Evolutionary conservation across 2,797 vertebrate genomes (phyloP).

Genomic region (Molossus molossus): DNA sequence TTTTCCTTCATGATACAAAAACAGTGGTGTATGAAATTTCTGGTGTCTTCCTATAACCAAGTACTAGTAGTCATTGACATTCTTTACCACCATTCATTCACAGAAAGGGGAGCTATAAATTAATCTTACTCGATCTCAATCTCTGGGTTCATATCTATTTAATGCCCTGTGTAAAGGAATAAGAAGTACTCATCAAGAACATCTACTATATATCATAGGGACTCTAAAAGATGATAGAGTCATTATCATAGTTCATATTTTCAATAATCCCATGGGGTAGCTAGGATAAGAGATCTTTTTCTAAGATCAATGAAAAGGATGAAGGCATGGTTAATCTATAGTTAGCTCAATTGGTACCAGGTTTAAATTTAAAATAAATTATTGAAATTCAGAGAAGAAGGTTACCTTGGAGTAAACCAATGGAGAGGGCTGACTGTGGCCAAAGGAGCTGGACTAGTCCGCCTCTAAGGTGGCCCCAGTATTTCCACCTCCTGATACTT

Average conservation of each 20-base stretch:
- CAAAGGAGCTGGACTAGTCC: background rate
- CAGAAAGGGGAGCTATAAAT: no score
- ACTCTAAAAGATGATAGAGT: background rate
- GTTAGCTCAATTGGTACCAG: background rate
- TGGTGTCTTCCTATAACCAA: background rate
- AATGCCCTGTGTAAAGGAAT: no score
- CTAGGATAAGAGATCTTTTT: background rate
- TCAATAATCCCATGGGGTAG: background rate
- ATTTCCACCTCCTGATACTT: background rate
- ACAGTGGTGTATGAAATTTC: background rate
- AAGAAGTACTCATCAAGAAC: no score
- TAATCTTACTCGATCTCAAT: no score
- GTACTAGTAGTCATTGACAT: background rate
- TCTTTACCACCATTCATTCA: background rate
- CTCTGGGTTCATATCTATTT: no score
- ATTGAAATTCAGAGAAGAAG: background rate
- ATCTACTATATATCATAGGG: background rate
- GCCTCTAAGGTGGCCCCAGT: background rate
- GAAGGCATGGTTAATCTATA: background rate
- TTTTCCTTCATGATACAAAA: background rate
- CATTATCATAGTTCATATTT: background rate
- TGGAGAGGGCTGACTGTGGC: background rate
- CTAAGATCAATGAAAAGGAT: background rate
- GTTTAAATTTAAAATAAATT: constrained; percentile 45
- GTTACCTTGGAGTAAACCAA: background rate